Evolutionary conservation across 2,113 vertebrate genomes (phyloP).

Genomic region (Tyto alba): DNA sequence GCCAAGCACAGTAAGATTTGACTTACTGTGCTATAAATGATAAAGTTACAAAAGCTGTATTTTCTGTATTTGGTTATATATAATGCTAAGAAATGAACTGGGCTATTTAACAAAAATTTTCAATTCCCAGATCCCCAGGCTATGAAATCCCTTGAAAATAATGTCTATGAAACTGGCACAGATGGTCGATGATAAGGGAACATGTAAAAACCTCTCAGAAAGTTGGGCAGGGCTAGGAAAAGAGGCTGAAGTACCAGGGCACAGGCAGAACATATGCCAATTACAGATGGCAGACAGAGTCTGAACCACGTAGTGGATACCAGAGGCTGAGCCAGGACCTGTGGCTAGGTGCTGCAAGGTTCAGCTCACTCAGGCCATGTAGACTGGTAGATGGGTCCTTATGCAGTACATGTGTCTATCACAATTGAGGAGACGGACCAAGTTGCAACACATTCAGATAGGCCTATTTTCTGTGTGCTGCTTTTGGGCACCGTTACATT

Average conservation of each 20-base stretch:
- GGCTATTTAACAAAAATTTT: not conserved
- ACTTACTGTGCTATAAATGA: not conserved
- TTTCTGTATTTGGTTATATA: not conserved
- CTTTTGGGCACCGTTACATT: not conserved
- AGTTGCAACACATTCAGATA: not conserved
- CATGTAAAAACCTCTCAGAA: not conserved
- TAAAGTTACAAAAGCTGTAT: not conserved
- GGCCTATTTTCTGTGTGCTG: not conserved
- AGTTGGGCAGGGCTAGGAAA: not conserved
- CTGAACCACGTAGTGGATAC: rapidly evolving
- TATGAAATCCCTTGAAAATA: not conserved
- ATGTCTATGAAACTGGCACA: not conserved
- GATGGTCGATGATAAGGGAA: not conserved
- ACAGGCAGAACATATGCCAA: not conserved
- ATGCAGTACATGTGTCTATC: not conserved
- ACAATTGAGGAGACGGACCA: not conserved
- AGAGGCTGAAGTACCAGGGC: not conserved
- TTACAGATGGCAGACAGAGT: not conserved
- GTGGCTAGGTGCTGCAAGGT: not conserved
- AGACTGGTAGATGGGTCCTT: not conserved
- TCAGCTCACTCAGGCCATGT: not conserved
- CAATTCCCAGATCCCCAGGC: not conserved
- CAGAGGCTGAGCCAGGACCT: not conserved
- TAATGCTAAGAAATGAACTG: not conserved
- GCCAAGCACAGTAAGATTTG: not conserved